phyloP scores from a whole-genome alignment of 2,113 vertebrate species.

The Sceloporus undulatus region DNA sequence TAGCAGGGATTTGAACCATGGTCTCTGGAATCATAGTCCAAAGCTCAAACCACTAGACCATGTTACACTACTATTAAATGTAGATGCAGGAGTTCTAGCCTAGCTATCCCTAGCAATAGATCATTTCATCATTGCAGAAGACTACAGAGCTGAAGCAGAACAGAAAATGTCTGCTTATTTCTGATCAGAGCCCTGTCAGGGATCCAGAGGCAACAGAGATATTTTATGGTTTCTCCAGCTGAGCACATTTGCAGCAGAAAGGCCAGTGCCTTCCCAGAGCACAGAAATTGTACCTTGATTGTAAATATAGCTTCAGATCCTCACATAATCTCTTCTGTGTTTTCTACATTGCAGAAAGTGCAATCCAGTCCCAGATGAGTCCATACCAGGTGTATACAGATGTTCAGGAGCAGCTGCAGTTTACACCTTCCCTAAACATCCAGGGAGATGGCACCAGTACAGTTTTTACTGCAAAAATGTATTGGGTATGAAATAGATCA shows the following conservation, averaged over 20 bases:
- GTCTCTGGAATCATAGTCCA: too few species aligned
- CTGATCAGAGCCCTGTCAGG: background rate
- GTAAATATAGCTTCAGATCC: background rate
- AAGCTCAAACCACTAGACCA: too few species aligned
- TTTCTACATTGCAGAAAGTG: conserved; percentile 67
- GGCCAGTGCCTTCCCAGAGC: background rate
- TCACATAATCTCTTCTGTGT: conserved; percentile 38
- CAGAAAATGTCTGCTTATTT: background rate
- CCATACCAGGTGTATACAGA: conserved; percentile 58
- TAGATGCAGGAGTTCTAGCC: too few species aligned
- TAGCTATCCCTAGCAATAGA: too few species aligned
- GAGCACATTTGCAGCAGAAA: background rate
- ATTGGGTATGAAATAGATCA: conserved; percentile 61
- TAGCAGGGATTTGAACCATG: too few species aligned
- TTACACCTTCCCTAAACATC: conserved; percentile 59
- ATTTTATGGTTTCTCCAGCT: conserved; percentile 11
- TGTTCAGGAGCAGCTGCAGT: conserved; percentile 54
- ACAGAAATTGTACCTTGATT: background rate
- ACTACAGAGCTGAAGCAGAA: background rate
- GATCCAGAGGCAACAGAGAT: background rate
- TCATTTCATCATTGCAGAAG: background rate
- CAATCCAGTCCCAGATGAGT: conserved; percentile 69
- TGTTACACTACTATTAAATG: too few species aligned
- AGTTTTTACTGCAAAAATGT: conserved; percentile 59
- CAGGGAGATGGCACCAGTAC: conserved; percentile 69